Base-by-base conservation (phyloP, 2,797 vertebrate species). In the Lutjanus campechanus region DNA sequence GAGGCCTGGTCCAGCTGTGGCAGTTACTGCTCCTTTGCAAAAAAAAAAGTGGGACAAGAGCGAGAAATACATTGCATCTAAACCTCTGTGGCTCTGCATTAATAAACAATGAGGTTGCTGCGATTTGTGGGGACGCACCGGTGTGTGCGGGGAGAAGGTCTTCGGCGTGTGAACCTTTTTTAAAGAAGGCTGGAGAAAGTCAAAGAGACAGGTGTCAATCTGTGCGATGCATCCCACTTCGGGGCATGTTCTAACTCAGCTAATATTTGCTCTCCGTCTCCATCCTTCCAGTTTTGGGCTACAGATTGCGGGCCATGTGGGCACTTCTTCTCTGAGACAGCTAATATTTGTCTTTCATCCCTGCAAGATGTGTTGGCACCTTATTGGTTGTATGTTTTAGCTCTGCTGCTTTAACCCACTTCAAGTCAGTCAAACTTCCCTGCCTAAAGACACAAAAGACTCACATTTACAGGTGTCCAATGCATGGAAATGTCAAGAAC, bases 321-420 rank as follows among this genome's bases (percentile, higher is more conserved):
- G 71, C 47, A 47, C 36, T 69, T 55, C 60, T 66, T 71, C 73
- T 61, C 64, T 17, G 46, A 73, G 66, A 73, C 72, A 60, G 76
- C 70, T 64, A 72, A 86, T 89, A 76, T 85, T 84, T 73, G 67
- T 59, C 71, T 86, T 81, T 83, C 67, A 82, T 90, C 67, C 75
- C 77, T 64, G 76, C 77, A 60, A 73, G 66, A 76, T 64, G 59
- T 40, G 60, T 50, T 46, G 55, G 66, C 69, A 56, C 29, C 36
- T 83, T 54, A 68, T 54, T 68, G 62, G 22, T 62, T 82, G 69
- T 76, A 46, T 85, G 15, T 72, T 83, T 73, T 43, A 43, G n/a
- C 50, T 63, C 44, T 36, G 70, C 51, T n/a, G 46, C 17, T 78
- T 74, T 72, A 71, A 76, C 55, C n/a, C 29, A 17, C 46, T 71